Evolutionary conservation across 2,113 vertebrate species (phyloP).

Genomic region (Chroicocephalus ridibundus): DNA sequence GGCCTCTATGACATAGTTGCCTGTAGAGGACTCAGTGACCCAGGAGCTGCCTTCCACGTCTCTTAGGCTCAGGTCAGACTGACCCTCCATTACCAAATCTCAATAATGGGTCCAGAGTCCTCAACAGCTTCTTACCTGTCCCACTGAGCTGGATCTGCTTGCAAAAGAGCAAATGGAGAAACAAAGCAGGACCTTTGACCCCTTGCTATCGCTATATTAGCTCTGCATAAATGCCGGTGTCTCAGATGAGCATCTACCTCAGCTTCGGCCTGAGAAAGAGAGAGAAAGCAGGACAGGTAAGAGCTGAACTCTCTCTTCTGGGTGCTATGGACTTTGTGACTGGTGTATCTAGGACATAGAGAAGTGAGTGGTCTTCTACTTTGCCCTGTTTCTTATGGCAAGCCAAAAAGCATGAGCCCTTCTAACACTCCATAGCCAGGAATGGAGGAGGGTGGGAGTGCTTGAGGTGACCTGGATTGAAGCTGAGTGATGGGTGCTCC

Average conservation of each 20-base stretch:
- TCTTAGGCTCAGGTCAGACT: constrained; percentile 34
- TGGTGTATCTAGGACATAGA: background rate
- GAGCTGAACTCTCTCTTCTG: constrained; percentile 2
- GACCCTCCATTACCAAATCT: constrained; percentile 53
- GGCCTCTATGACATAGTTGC: constrained; percentile 6
- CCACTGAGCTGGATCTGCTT: constrained; percentile 1
- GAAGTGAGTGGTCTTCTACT: background rate
- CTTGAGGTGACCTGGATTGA: background rate
- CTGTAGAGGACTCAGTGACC: constrained; percentile 45
- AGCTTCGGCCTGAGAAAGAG: background rate
- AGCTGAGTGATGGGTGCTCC: background rate
- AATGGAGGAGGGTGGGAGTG: background rate
- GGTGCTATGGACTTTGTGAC: background rate
- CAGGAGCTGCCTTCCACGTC: constrained; percentile 11
- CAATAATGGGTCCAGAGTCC: constrained; percentile 45
- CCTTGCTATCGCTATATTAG: constrained; percentile 23
- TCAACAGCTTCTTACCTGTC: constrained; percentile 16
- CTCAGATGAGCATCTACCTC: constrained; percentile 34
- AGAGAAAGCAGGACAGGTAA: constrained; percentile 45
- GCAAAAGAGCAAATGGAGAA: constrained; percentile 57
- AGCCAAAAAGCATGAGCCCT: background rate
- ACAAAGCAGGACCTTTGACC: constrained; percentile 51
- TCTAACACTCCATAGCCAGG: background rate
- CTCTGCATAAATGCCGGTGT: background rate
- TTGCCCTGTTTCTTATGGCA: background rate